Conservation (phyloP, 2,888 invertebrate species). For the Philereme transversata region DNA sequence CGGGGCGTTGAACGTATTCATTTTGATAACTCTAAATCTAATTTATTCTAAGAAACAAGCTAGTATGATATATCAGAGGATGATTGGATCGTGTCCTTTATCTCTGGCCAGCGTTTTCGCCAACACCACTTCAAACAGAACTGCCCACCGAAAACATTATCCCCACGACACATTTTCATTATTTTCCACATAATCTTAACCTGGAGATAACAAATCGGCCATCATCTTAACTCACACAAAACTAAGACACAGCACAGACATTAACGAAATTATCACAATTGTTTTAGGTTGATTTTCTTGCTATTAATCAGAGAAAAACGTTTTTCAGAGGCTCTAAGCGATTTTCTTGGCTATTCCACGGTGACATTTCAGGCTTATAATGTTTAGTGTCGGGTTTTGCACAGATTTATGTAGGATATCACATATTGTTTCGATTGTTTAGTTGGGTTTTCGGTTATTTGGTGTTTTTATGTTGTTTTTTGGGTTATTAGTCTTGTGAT, state of each 20-base stretch:
- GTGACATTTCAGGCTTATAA: conserved; percentile 48
- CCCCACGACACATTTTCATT: conserved; percentile 64
- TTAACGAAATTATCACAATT: conserved; percentile 48
- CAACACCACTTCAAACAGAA: conserved; percentile 78
- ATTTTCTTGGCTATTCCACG: conserved; percentile 43
- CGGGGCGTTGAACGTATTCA: conserved; percentile 79
- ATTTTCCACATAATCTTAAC: conserved; percentile 63
- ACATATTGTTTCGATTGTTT: conserved; percentile 42
- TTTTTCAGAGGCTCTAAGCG: conserved; percentile 18
- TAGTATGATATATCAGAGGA: conserved; percentile 33
- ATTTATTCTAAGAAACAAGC: conserved; percentile 38
- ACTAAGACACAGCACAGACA: conserved; percentile 40
- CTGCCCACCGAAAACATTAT: conserved; percentile 58
- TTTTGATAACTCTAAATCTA: conserved; percentile 49
- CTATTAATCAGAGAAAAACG: conserved; percentile 18
- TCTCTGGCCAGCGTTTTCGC: conserved; percentile 74
- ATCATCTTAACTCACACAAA: conserved; percentile 54
- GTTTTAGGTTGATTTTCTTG: conserved; percentile 21
- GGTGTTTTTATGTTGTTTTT: conserved; percentile 25
- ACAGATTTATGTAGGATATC: conserved; percentile 37
- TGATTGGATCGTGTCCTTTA: conserved; percentile 43
- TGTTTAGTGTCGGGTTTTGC: conserved; percentile 39
- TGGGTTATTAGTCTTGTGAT: conserved; percentile 48
- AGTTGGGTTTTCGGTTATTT: conserved; percentile 42
- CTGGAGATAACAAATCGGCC: conserved; percentile 68